Evolutionary conservation across 2,888 invertebrate species (phyloP), one percentile per base, ranked within the genome.

Genomic region (Eupithecia subumbrata): DNA sequence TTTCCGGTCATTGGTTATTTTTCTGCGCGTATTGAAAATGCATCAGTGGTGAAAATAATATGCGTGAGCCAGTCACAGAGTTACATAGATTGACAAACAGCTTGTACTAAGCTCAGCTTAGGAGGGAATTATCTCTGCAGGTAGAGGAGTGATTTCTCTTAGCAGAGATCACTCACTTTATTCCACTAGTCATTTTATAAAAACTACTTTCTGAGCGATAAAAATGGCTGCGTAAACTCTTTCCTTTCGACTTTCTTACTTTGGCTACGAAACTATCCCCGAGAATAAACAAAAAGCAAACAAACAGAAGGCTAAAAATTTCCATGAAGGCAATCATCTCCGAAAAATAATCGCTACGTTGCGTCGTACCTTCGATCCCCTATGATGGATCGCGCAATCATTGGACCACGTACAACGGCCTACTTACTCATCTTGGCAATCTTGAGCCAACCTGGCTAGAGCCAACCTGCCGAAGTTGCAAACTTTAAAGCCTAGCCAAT

Each of bases 321-420:
- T 60, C 60, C 60, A 60, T 60, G 60, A 60, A 56, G 60, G 25
- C 60, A 60, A 60, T 60, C 60, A 60, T 60, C 60, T 60, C 25
- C 14, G n/a, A 14, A 25, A 60, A 60, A 60, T 60, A 60, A 60
- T 60, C 25, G 60, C 12, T 25, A 4, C 60, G 60, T 14, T 14
- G 25, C 25, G 22, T 0, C 60, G 5, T 60, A 60, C 60, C 12
- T 60, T 60, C 60, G 60, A 60, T 60, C 60, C 60, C 22, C 43
- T 22, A 43, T 68, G 68, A 68, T 68, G 68, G 68, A 68, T 68
- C 68, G 22, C 14, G 43, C 68, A 43, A 43, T 22, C 40, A 22
- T 22, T 43, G 40, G 43, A 14, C 43, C 68, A 68, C 40, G 40
- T 60, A 60, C 25, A n/a, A 56, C 22, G 60, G 60, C 60, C 60